Percentiles rank a stretch among this genome's conserved stretches.
Evolutionary conservation across 2,113 vertebrate genomes (phyloP).

Genomic region (Candoia aspera): DNA sequence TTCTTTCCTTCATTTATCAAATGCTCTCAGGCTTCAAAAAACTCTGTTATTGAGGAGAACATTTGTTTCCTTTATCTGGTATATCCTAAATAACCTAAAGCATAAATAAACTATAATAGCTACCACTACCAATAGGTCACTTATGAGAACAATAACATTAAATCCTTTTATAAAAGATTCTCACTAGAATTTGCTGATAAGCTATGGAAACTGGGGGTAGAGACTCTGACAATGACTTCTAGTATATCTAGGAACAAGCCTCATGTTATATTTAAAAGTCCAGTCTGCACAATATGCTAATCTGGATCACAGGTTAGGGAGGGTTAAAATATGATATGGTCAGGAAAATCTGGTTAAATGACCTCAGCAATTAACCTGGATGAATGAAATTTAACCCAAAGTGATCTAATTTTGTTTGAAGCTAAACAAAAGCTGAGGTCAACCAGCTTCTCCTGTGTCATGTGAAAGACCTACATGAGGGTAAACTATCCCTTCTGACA

Average conservation of each 20-base stretch:
- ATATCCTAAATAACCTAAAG: background rate
- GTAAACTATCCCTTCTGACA: background rate
- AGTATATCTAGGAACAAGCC: background rate
- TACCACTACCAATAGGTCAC: background rate
- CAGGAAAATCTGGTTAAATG: background rate
- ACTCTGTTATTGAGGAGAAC: background rate
- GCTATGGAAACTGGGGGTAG: background rate
- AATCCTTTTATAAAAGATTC: background rate
- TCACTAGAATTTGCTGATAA: background rate
- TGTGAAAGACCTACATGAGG: background rate
- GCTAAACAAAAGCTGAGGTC: background rate
- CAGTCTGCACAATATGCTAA: background rate
- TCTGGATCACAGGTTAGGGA: background rate
- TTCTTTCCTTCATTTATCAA: background rate
- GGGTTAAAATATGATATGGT: background rate
- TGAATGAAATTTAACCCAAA: background rate
- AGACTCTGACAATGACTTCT: background rate
- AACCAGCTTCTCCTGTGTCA: background rate
- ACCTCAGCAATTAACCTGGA: background rate
- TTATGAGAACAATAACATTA: background rate
- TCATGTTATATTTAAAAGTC: background rate
- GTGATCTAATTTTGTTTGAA: background rate
- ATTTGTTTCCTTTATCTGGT: background rate
- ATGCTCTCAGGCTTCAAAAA: background rate
- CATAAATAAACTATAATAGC: background rate